phyloP scores from a whole-genome alignment of 2,113 vertebrate genomes.

The Campylomormyrus numenius region DNA sequence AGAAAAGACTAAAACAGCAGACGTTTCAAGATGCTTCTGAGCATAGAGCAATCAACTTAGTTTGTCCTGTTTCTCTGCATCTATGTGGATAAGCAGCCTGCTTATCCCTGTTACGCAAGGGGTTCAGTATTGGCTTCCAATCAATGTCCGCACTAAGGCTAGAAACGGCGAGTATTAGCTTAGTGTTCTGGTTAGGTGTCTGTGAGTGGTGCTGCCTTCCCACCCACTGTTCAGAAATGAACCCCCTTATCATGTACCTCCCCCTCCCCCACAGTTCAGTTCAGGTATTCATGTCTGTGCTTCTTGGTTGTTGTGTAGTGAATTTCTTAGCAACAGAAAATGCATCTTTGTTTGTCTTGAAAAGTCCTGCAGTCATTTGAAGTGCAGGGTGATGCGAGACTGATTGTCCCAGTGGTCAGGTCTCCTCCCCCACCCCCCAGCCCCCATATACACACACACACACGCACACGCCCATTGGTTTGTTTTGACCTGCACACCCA shows the following conservation, averaged over 20 bases:
- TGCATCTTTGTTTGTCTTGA: neutral
- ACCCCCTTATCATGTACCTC: neutral
- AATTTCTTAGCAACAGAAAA: neutral
- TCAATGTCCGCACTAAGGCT: neutral
- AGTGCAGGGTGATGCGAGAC: neutral
- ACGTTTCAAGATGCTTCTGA: neutral
- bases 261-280: neutral
- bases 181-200: neutral
- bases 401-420: neutral
- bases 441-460: neutral
- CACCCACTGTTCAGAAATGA: neutral
- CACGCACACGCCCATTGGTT: neutral
- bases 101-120: neutral
- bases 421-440: neutral
- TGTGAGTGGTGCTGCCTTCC: neutral
- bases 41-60: neutral
- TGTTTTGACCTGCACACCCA: neutral
- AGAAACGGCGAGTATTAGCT: neutral
- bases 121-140: neutral
- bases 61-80: neutral
- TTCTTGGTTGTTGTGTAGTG: neutral
- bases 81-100: neutral
- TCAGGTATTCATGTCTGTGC: neutral
- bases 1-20: neutral
- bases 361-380: neutral